Percentiles rank a stretch among this genome's conserved stretches.
Evolutionary conservation across 2,888 invertebrate species (phyloP).

Genomic region (Cataglyphis livida): DNA sequence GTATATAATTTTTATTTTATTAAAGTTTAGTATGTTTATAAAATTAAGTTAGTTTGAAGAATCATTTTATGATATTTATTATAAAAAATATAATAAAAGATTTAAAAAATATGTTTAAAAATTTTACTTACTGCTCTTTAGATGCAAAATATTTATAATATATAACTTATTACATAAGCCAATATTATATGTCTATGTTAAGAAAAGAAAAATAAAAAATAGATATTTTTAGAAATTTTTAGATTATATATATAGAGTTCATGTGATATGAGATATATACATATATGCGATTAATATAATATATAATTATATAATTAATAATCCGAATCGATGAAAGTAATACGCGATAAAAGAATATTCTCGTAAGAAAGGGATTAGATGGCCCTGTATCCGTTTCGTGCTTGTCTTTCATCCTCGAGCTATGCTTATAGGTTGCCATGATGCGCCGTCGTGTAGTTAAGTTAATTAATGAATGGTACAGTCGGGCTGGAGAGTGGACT

Average conservation of each 20-base stretch:
- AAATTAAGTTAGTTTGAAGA: not conserved
- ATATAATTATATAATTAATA: not conserved
- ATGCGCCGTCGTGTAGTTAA: conserved; percentile 84
- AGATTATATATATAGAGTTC: not conserved
- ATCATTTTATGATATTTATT: not conserved
- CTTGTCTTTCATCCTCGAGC: conserved; percentile 77
- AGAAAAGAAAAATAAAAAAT: not conserved
- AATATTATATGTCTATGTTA: not conserved
- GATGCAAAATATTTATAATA: not conserved
- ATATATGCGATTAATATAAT: not conserved
- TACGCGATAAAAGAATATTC: conserved; percentile 23
- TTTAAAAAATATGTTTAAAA: not conserved
- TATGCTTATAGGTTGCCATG: conserved; percentile 79
- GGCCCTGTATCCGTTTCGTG: conserved; percentile 72
- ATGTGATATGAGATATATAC: not conserved
- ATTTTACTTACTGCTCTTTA: not conserved
- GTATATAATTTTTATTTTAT: not conserved
- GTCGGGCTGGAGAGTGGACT: conserved; percentile 83
- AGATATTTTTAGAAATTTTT: not conserved
- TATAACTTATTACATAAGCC: not conserved
- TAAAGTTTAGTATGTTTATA: not conserved
- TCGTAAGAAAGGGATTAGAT: conserved; percentile 55
- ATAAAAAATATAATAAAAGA: not conserved
- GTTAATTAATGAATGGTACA: conserved; percentile 85
- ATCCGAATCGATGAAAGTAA: conserved; percentile 25